phyloP scores from a whole-genome alignment of 2,113 vertebrate species.

The Serilophus lunatus region DNA sequence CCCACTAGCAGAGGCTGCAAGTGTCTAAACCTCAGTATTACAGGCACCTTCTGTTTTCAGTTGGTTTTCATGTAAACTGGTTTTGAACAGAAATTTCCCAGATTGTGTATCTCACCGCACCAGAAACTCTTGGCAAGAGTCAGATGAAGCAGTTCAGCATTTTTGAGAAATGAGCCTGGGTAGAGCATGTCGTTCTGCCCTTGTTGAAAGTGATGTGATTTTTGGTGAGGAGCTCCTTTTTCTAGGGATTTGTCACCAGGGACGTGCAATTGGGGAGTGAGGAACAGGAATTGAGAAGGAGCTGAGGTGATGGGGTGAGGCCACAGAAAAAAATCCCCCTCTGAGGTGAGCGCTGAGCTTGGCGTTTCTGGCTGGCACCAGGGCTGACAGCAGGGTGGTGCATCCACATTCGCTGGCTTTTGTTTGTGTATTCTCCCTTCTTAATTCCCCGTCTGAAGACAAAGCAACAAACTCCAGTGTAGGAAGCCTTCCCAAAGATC shows the following conservation, averaged over 20 bases:
- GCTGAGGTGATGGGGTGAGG: background rate
- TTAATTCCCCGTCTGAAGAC: background rate
- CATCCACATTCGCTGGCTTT: background rate
- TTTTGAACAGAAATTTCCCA: background rate
- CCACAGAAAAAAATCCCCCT: background rate
- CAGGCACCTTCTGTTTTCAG: background rate
- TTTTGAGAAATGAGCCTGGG: background rate
- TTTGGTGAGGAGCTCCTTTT: rapidly evolving
- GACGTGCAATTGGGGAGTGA: background rate
- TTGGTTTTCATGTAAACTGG: background rate
- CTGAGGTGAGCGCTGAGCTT: rapidly evolving
- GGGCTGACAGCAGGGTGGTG: background rate
- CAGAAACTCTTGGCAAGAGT: background rate
- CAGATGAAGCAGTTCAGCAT: background rate
- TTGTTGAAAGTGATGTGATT: background rate
- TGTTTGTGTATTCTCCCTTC: background rate
- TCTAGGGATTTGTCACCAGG: background rate
- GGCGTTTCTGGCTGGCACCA: rapidly evolving
- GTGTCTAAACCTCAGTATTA: background rate
- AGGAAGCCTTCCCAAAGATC: background rate
- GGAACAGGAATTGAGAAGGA: background rate
- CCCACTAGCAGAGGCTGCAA: background rate
- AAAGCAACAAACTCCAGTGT: background rate
- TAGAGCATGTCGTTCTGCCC: background rate
- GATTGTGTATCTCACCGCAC: background rate